Conservation (phyloP, 2,113 vertebrate species). For the Megaceryle torquata region DNA sequence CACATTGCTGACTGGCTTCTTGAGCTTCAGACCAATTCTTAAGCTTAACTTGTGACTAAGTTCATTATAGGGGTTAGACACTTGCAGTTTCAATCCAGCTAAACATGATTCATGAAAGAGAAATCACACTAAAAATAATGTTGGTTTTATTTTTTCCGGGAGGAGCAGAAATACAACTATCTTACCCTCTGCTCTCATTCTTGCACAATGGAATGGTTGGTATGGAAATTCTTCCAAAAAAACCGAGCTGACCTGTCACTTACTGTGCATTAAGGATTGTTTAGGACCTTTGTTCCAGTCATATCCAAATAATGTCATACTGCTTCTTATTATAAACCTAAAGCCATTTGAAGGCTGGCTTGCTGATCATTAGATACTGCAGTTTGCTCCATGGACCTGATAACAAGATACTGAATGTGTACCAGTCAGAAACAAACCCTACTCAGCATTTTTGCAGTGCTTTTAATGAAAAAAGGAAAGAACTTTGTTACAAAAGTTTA, state of each 20-base stretch:
- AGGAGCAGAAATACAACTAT: neutral
- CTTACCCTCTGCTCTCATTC: conserved; percentile 24
- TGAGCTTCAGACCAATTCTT: neutral
- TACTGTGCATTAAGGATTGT: neutral
- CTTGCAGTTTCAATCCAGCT: neutral
- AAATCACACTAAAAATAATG: neutral
- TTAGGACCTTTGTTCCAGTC: conserved; percentile 17
- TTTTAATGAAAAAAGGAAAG: neutral
- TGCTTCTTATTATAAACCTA: neutral
- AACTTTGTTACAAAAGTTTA: neutral
- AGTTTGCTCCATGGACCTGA: neutral
- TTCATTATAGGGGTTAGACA: neutral
- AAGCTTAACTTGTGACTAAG: neutral
- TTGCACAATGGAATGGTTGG: neutral
- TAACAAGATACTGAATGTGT: neutral
- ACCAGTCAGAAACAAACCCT: neutral
- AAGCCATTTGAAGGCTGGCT: neutral
- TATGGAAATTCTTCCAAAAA: neutral
- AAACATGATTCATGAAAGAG: neutral
- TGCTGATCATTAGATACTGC: neutral
- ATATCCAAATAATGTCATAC: neutral
- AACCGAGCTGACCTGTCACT: neutral
- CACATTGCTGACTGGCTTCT: neutral
- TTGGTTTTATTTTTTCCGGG: neutral
- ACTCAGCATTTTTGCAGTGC: neutral